A percentile compares a stretch with the other conserved stretches of the same genome.
Evolutionary conservation across 2,888 invertebrate genomes (phyloP).

Genomic region (Ochropleura plecta): DNA sequence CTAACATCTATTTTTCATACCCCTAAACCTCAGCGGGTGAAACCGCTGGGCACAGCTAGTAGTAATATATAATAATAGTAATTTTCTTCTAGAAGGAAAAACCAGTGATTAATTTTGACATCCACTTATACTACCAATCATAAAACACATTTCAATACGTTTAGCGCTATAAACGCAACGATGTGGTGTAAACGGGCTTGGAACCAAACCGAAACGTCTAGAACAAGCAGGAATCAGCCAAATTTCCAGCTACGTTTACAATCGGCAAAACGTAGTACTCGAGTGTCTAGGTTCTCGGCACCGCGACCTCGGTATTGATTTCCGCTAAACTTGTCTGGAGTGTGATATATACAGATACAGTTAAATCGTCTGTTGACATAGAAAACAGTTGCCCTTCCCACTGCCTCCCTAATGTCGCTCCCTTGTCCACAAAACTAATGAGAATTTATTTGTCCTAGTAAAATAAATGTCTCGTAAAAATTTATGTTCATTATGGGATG

Average conservation of each 20-base stretch:
- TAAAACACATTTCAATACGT: not conserved
- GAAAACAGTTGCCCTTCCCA: constrained; percentile 50
- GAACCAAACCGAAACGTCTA: not conserved
- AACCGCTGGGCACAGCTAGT: no score
- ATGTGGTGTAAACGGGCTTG: not conserved
- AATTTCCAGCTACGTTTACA: constrained; percentile 12
- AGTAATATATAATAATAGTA: no score
- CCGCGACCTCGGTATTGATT: constrained; percentile 58
- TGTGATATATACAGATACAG: constrained; percentile 35
- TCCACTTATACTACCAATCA: not conserved
- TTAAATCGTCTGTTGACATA: constrained; percentile 49
- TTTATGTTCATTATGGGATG: constrained; percentile 7
- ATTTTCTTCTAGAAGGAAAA: not conserved
- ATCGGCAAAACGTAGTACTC: constrained; percentile 7
- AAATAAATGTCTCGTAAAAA: constrained; percentile 10
- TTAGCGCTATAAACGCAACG: not conserved
- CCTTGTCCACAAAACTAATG: constrained; percentile 47
- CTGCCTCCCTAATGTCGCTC: constrained; percentile 19
- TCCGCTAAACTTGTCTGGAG: constrained; percentile 63
- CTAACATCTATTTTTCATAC: no score
- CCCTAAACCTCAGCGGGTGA: no score
- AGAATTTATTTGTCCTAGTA: constrained; percentile 28
- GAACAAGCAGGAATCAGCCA: not conserved
- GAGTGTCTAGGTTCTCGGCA: constrained; percentile 26
- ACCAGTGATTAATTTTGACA: not conserved